Percentiles rank a stretch among this genome's conserved stretches.
Conservation (phyloP, 1,140 invertebrate species). For the Whitmania pigra region DNA sequence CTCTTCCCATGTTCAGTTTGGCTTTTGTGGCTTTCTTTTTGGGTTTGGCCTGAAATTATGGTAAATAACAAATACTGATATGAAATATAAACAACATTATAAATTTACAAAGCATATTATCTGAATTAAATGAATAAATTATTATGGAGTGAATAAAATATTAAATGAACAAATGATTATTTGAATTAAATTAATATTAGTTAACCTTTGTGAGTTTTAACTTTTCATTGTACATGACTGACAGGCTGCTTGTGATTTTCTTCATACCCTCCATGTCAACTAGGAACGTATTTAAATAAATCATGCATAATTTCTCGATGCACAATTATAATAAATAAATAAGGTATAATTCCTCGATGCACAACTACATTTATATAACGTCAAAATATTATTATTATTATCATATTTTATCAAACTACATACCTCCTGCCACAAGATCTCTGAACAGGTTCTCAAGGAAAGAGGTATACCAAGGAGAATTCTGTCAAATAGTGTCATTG, state of each 20-base stretch:
- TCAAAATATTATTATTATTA: too few relatives aligned
- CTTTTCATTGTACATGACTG: slow-evolving; percentile 5
- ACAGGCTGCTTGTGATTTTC: neutral
- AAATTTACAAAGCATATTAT: too few relatives aligned
- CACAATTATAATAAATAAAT: neutral
- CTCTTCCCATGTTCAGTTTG: neutral
- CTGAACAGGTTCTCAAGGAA: slow-evolving; percentile 1
- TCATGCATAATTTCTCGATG: neutral
- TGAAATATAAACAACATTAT: too few relatives aligned
- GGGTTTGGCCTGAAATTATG: neutral
- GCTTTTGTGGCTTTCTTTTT: neutral
- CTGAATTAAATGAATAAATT: too few relatives aligned
- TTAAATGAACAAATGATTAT: too few relatives aligned
- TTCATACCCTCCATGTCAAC: neutral
- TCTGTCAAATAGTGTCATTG: neutral
- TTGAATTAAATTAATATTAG: too few relatives aligned
- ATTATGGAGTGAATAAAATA: too few relatives aligned
- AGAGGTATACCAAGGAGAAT: neutral
- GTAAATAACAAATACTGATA: too few relatives aligned
- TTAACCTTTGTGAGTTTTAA: neutral
- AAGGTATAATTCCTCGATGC: neutral
- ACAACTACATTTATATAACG: neutral
- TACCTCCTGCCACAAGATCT: slow-evolving; percentile 3
- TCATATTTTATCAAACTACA: neutral
- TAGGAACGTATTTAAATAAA: neutral